phyloP scores from a whole-genome alignment of 2,888 invertebrate genomes.

The Sminthurinus aureus region DNA sequence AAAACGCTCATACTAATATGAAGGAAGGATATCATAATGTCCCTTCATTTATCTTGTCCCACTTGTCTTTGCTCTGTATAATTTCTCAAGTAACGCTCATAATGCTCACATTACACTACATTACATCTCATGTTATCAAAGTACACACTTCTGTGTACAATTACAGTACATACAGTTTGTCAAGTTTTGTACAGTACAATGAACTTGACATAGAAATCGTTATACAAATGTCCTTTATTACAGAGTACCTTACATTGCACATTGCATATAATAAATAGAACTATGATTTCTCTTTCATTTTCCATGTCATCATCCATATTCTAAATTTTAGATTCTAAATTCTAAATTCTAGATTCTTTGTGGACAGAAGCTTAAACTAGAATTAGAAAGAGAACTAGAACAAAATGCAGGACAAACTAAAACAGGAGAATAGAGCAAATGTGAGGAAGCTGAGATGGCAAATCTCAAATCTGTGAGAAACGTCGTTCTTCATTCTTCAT shows the following conservation, averaged over 20 bases:
- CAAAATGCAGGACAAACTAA: too few species aligned
- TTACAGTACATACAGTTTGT: neutral
- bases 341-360: neutral
- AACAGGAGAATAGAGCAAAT: too few species aligned
- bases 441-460: neutral
- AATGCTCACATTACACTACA: neutral
- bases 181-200: neutral
- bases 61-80: constrained; percentile 1
- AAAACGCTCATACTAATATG: neutral
- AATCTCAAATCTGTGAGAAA: constrained; percentile 27
- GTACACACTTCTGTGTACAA: neutral
- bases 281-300: too few species aligned
- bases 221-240: neutral
- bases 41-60: constrained; percentile 33
- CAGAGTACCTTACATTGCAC: too few species aligned
- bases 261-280: too few species aligned
- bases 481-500: neutral
- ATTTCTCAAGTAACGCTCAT: neutral
- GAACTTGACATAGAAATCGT: neutral
- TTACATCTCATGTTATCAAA: neutral
- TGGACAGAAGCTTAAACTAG: neutral
- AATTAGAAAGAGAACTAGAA: neutral
- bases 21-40: neutral
- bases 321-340: neutral
- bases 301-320: neutral